Evolutionary conservation across 2,113 vertebrate species (phyloP).

Genomic region (Promerops cafer): DNA sequence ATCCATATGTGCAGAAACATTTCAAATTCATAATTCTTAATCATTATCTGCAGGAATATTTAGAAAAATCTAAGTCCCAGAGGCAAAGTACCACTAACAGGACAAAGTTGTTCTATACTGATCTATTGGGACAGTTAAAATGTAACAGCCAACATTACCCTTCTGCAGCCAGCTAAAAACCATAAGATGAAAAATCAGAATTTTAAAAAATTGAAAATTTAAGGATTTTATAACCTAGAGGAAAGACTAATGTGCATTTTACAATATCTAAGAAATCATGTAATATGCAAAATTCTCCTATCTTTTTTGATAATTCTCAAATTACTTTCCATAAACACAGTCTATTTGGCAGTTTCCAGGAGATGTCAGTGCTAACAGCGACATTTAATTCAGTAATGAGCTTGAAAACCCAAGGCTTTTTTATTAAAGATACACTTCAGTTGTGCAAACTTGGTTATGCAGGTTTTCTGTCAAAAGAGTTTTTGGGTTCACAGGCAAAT

Average conservation of each 20-base stretch:
- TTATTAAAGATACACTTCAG: background rate
- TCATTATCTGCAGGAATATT: background rate
- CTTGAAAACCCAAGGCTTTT: background rate
- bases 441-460: background rate
- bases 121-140: background rate
- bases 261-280: background rate
- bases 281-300: background rate
- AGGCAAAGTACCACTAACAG: background rate
- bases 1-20: background rate
- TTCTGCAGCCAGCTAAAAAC: background rate
- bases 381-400: background rate
- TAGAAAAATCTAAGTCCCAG: background rate
- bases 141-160: background rate
- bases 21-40: background rate
- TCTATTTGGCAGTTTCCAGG: background rate
- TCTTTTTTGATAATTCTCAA: background rate
- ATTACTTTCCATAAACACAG: background rate
- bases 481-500: background rate
- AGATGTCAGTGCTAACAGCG: background rate
- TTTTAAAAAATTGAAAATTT: too few species aligned
- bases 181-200: background rate
- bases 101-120: background rate
- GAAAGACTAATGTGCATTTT: background rate
- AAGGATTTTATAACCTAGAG: background rate
- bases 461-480: background rate